Evolutionary conservation across 2,888 invertebrate genomes (phyloP), one percentile per base, ranked within the genome.

Genomic region (Sericinus montela): DNA sequence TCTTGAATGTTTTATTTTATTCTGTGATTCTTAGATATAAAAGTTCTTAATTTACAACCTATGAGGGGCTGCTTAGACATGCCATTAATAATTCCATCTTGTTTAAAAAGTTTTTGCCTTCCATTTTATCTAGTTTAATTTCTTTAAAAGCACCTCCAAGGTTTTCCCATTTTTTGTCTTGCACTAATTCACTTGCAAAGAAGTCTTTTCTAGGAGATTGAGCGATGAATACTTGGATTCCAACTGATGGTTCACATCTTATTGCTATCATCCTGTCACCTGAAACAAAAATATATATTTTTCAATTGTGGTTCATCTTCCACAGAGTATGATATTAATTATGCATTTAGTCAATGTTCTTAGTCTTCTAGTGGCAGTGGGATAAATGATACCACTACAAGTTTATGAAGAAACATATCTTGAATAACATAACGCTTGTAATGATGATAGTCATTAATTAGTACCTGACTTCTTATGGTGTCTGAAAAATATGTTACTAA

Each of bases 51-150:
- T 5, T 11, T 11, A 16, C 28, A 48, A 47, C 53, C 80, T 88
- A 91, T 35, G 93, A 93, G 54, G 93, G 93, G 69, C 94, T 94
- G 54, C 94, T 94, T 10, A 95, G 85, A 64, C 94, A 94, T 48
- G 98, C 98, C 97, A 98, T 97, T 4, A 98, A 91, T 62, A 97
- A 90, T 86, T 98, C 98, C 94, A 98, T 96, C 90, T 98, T 98
- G 71, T 97, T 97, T 5, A 98, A 90, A 75, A 98, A 98, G 84
- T 98, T 98, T 70, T 96, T 95, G 43, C 98, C 98, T 75, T 98
- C 98, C 93, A 98, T 95, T 80, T 96, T 97, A 57, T 98, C 97
- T 76, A 98, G 92, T 62, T 95, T 92, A 29, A 92, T 95, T 87
- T 97, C 96, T 72, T 95, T 94, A 79, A 97, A 98, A 41, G 95